A percentile compares a stretch with the other conserved stretches of the same genome.
Conservation (phyloP, 2,797 vertebrate genomes). For the Nyctalus aviator region DNA sequence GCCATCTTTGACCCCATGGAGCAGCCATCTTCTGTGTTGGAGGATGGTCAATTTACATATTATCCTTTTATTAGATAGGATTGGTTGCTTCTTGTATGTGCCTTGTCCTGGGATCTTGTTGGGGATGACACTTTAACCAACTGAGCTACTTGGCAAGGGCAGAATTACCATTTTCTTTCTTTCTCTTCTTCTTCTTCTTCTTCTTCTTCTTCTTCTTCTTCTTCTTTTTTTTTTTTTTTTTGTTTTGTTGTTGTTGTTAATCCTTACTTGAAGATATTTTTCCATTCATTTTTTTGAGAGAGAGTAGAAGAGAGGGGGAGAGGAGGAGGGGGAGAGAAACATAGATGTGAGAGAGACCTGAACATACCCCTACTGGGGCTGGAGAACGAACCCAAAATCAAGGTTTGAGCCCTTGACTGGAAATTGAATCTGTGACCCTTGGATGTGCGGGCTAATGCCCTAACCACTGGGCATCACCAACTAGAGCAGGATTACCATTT, state of each 20-base stretch:
- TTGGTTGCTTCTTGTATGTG: not conserved
- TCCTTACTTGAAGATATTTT: not conserved
- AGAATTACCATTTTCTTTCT: conserved; percentile 55
- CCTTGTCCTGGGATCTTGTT: not conserved
- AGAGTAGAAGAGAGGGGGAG: not conserved
- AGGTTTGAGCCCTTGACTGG: not conserved
- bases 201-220: too few relatives aligned
- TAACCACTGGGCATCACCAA: not conserved
- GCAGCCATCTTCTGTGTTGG: too few relatives aligned
- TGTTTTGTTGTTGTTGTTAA: too few relatives aligned
- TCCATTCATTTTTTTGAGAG: not conserved
- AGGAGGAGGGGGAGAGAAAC: not conserved
- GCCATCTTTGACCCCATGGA: too few relatives aligned
- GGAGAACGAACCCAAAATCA: too few relatives aligned
- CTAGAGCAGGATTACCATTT: conserved; percentile 67
- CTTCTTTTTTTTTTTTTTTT: too few relatives aligned
- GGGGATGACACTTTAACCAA: not conserved
- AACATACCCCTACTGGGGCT: too few relatives aligned
- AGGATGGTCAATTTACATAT: too few relatives aligned
- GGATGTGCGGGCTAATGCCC: not conserved
- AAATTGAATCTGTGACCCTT: not conserved
- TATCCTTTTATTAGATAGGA: too few relatives aligned
- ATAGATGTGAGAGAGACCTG: not conserved
- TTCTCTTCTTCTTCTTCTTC: too few relatives aligned
- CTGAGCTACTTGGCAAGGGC: not conserved